These are phyloP conservation scores for Bradypodion pumilum DNA, from an alignment of 2,797 vertebrate genomes.

Conservation along the genomic window DNA sequence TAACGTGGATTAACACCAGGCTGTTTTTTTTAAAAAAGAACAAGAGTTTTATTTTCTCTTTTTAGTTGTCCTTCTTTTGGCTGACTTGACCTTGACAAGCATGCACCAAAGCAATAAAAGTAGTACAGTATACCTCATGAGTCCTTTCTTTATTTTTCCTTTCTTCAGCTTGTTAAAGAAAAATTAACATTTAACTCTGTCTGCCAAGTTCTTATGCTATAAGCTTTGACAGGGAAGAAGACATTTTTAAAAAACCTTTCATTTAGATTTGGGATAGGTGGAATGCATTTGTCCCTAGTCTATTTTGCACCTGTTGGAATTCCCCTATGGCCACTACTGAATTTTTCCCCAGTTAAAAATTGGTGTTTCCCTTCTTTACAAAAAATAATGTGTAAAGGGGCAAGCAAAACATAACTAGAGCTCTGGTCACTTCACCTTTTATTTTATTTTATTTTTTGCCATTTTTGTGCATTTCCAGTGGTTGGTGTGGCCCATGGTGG, in stretches of 20 bases:
- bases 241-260: neutral
- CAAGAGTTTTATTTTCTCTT: conserved; percentile 32
- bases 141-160: neutral
- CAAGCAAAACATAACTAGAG: no score
- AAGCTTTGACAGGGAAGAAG: conserved; percentile 15
- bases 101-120: neutral
- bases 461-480: no score
- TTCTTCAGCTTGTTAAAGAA: neutral
- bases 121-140: neutral
- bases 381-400: no score
- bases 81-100: conserved; percentile 21
- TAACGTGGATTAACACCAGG: conserved; percentile 43
- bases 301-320: no score
- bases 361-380: no score
- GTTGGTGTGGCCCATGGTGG: no score
- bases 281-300: no score
- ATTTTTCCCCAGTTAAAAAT: no score
- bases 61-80: conserved; percentile 41
- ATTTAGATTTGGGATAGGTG: no score
- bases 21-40: neutral
- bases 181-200: neutral
- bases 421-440: no score
- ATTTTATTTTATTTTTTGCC: no score
- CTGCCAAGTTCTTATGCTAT: neutral
- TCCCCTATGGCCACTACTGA: no score